Base-by-base conservation (phyloP, 2,113 vertebrate genomes). In the Camelus dromedarius region DNA sequence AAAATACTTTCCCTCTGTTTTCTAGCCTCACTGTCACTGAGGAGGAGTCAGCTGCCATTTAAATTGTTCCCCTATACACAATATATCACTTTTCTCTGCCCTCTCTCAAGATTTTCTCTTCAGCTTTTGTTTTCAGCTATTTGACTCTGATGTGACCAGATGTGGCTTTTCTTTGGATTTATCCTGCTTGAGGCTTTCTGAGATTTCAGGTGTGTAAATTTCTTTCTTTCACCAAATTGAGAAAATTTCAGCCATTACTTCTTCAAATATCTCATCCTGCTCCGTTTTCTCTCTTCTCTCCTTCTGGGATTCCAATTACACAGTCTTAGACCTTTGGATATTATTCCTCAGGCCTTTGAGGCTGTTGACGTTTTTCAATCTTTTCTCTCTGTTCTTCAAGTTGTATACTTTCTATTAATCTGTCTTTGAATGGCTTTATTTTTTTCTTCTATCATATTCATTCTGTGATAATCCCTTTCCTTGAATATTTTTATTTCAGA, bases 371-470 rank as follows among this genome's bases (percentile, higher is more conserved):
- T 52, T 88, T 84, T 66, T 32, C 28, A 54, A n/a, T 62, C 19
- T 86, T 91, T 69, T 62, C 1, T 58, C 38, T 75, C 56, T 91
- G 19, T 79, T 72, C 11, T 93, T 81, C 46, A 89, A 75, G 12
- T 58, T 91, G 22, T 70, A 52, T 72, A 32, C 80, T 67, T 85
- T 91, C 66, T 80, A 18, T 30, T 81, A 28, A 26, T 46, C 26
- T 91, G 24, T 80, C 11, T 52, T 89, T 91, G 56, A 93, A 20
- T 67, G 89, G 85, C 52, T 60, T 42, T 84, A n/a, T 84, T 85
- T 89, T 50, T 56, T 70, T 92, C 73, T 73, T 84, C 26, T 73
- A 10, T 13, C 80, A 38, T 75, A 26, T 84, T 58, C 10, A 85
- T 58, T 92, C 30, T 70, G 54, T 69, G 24, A 8, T 66, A 72